Evolutionary conservation across 2,797 vertebrate species (phyloP).

Genomic region (Taenioides sp.): DNA sequence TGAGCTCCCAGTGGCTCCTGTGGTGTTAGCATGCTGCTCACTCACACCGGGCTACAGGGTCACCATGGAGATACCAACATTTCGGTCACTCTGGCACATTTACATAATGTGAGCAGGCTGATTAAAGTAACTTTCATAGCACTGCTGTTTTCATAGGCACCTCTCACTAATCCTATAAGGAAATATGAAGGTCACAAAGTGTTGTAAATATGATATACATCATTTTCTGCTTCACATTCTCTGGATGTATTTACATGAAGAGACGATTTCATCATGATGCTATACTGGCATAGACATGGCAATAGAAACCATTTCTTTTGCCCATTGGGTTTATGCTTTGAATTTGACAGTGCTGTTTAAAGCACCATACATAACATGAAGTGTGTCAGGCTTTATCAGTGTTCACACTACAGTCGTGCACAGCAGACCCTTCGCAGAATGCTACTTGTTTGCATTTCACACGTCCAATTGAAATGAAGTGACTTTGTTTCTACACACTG

Average conservation of each 20-base stretch:
- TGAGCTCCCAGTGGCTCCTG: neutral
- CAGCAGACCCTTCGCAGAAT: constrained; percentile 3
- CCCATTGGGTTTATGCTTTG: neutral
- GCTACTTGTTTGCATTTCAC: constrained; percentile 41
- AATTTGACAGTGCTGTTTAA: neutral
- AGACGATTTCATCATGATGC: constrained; percentile 1
- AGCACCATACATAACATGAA: constrained; percentile 3
- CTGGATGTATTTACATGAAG: neutral
- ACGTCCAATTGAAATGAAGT: constrained; percentile 30
- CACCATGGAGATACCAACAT: constrained; percentile 3
- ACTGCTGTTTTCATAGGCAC: neutral
- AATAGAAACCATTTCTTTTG: neutral
- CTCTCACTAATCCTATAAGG: constrained; percentile 23
- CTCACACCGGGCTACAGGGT: neutral
- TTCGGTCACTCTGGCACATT: constrained; percentile 2
- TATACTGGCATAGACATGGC: neutral
- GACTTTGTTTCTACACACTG: constrained; percentile 25
- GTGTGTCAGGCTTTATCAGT: constrained; percentile 24
- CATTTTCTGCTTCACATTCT: neutral
- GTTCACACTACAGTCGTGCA: constrained; percentile 7
- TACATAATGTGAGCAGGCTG: constrained; percentile 1
- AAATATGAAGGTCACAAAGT: constrained; percentile 24
- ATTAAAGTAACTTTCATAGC: constrained; percentile 20
- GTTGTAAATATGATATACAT: constrained; percentile 18
- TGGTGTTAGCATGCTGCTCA: neutral